These are phyloP conservation scores for Bugulina stolonifera DNA, from an alignment of 2,888 invertebrate species.

Conservation along the genomic window DNA sequence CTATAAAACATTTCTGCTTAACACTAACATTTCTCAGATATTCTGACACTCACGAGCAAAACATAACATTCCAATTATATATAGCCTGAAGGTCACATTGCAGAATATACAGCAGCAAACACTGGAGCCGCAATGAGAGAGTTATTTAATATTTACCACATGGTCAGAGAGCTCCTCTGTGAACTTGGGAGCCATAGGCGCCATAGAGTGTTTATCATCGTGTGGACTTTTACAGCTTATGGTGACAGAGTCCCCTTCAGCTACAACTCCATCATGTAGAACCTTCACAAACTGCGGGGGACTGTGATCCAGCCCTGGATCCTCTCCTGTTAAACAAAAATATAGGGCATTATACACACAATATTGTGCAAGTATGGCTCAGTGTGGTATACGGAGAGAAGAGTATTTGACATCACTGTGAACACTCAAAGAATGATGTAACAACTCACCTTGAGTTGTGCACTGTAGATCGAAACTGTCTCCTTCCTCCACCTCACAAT, in stretches of 20 bases:
- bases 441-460: neutral
- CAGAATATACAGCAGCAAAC: no score
- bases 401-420: no score
- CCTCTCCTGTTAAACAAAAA: neutral
- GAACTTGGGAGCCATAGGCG: neutral
- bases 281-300: constrained; percentile 35
- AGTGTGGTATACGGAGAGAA: no score
- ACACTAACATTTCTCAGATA: no score
- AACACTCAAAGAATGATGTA: neutral
- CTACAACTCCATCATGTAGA: constrained; percentile 33
- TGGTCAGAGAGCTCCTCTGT: constrained; percentile 11
- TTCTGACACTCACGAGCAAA: no score
- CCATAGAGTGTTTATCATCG: constrained; percentile 27
- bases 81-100: no score
- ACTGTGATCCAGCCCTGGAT: constrained; percentile 12
- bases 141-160: neutral
- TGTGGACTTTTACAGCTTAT: constrained; percentile 35
- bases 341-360: no score
- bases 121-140: no score
- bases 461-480: neutral
- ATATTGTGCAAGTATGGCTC: no score
- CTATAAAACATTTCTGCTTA: no score
- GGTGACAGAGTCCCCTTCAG: constrained; percentile 34
- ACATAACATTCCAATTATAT: no score
- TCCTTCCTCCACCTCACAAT: constrained; percentile 17